phyloP scores from a whole-genome alignment of 1,140 invertebrate species.

The Drosophila arawakana region DNA sequence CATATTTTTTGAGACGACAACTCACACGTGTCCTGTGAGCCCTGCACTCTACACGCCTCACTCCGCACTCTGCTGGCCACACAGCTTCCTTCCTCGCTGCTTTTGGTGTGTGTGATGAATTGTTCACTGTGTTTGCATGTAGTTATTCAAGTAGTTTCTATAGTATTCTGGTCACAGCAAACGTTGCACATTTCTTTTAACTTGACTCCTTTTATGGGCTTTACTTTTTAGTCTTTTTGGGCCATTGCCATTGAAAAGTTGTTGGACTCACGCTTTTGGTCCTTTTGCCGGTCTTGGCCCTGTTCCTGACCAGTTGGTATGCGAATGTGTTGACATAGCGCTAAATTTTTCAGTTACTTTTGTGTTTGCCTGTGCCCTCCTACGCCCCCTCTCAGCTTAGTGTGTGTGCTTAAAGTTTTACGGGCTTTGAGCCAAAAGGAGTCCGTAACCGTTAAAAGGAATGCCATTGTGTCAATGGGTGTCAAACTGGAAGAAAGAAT shows the following conservation, averaged over 20 bases:
- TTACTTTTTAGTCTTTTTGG: slow-evolving; percentile 26
- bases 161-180: slow-evolving; percentile 15
- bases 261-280: slow-evolving; percentile 35
- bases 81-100: slow-evolving; percentile 5
- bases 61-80: slow-evolving; percentile 6
- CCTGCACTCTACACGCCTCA: slow-evolving; percentile 4
- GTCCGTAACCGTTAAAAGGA: slow-evolving; percentile 43
- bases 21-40: slow-evolving; percentile 32
- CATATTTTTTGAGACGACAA: slow-evolving; percentile 1
- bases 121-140: slow-evolving; percentile 12
- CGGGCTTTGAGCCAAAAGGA: slow-evolving; percentile 48
- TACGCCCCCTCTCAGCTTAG: background rate
- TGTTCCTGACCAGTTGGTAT: slow-evolving; percentile 35
- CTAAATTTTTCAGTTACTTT: slow-evolving; percentile 78
- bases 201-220: background rate
- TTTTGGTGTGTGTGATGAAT: slow-evolving; percentile 31
- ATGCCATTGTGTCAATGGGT: slow-evolving; percentile 51
- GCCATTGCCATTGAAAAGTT: slow-evolving; percentile 43
- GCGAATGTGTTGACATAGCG: slow-evolving; percentile 76
- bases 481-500: slow-evolving; percentile 65
- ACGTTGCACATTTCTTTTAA: slow-evolving; percentile 21
- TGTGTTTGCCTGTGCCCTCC: slow-evolving; percentile 54
- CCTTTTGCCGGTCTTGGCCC: slow-evolving; percentile 41
- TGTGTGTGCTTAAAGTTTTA: slow-evolving; percentile 67
- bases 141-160: slow-evolving; percentile 17